A percentile compares a stretch with the other conserved stretches of the same genome.
These are phyloP conservation scores for Quadriops clusia DNA, from an alignment of 2,888 invertebrate species.

Conservation along the genomic window DNA sequence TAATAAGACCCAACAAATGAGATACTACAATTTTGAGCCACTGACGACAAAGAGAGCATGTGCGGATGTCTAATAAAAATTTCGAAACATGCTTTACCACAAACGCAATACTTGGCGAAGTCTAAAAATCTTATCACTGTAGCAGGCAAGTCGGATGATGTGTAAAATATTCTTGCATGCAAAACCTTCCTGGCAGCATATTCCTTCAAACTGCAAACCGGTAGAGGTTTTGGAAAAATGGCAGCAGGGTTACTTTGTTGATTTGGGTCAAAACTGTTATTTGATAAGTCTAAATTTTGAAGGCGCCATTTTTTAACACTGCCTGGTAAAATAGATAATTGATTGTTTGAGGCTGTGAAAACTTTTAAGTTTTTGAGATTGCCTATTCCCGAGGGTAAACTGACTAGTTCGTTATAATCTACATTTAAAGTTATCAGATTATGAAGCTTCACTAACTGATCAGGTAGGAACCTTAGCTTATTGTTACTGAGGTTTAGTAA, in stretches of 20 bases:
- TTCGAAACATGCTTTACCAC: constrained; percentile 40
- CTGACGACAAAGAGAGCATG: constrained; percentile 35
- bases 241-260: constrained; percentile 11
- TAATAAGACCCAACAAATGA: constrained; percentile 32
- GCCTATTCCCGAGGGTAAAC: constrained; percentile 55
- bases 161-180: constrained; percentile 42
- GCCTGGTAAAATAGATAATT: constrained; percentile 45
- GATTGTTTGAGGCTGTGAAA: constrained; percentile 45
- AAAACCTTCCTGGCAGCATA: constrained; percentile 43
- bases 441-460: constrained; percentile 49
- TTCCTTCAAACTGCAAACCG: constrained; percentile 43
- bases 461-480: constrained; percentile 44
- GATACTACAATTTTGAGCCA: constrained; percentile 34
- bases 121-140: constrained; percentile 50
- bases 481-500: constrained; percentile 56
- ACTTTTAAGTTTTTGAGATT: constrained; percentile 43
- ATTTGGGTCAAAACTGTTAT: constrained; percentile 40
- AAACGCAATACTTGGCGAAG: constrained; percentile 49
- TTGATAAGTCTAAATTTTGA: constrained; percentile 44
- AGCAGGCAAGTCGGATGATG: constrained; percentile 44
- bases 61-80: constrained; percentile 26
- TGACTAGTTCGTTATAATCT: constrained; percentile 46
- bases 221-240: constrained; percentile 26
- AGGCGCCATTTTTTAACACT: constrained; percentile 44
- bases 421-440: constrained; percentile 51